Evolutionary conservation across 2,113 vertebrate genomes (phyloP), one percentile per base, ranked within the genome.

Genomic region (Synchiropus splendidus): DNA sequence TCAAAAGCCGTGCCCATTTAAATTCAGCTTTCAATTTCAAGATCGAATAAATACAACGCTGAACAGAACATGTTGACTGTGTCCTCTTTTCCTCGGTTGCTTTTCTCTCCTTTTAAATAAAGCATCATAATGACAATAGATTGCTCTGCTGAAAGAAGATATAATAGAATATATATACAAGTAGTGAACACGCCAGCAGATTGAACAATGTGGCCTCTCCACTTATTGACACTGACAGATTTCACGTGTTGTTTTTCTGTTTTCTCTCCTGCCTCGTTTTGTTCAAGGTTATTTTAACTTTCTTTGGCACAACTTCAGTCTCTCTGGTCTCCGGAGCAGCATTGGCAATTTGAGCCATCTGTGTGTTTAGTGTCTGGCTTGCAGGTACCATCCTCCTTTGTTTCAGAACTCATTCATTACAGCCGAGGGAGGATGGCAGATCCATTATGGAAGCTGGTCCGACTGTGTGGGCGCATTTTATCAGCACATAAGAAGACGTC

Each of bases 351-450:
- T 69, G 70, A 79, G 69, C 79, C 79, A 79, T 80, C 77, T 79
- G 79, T 69, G 79, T 74, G 67, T 81, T 75, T 75, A 74, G 71
- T 65, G 65, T 74, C 76, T 79, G 75, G 72, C 79, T 75, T 68
- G 67, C 80, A 85, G 77, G 80, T 82, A 74, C 69, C 66, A 71
- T 74, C 77, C 72, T 73, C 75, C 72, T 79, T 80, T 81, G 77
- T 82, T 80, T 79, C 74, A 62, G 71, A 79, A 75, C 75, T 72
- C 74, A 74, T 83, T 83, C 77, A 83, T 82, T 85, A 79, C 70
- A 78, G 79, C 69, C 63, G 71, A 72, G 65, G 72, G 75, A 76
- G 73, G 67, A 74, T 75, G 75, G 70, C 79, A 74, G 67, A 74
- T 73, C 72, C 74, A 72, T 77, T 75, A 74, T 76, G 66, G 71